Evolutionary conservation across 2,113 vertebrate species (phyloP).

Genomic region (Lycaon pictus): DNA sequence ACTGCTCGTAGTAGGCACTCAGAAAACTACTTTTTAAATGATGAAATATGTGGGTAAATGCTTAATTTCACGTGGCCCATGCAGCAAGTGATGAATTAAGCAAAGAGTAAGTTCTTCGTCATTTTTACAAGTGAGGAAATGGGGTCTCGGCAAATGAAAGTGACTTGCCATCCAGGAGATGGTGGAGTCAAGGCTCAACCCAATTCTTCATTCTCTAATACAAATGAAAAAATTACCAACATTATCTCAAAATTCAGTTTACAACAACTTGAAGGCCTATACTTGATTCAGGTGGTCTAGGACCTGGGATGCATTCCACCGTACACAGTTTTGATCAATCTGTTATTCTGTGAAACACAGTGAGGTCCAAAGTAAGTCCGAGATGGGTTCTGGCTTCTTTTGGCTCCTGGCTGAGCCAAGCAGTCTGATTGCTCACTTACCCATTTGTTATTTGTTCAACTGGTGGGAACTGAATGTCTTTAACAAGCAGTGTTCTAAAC

Average conservation of each 20-base stretch:
- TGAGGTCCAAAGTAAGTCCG: not conserved
- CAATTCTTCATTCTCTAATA: not conserved
- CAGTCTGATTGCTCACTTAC: not conserved
- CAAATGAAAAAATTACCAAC: not conserved
- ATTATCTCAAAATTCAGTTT: constrained; percentile 9
- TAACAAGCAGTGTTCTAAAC: not conserved
- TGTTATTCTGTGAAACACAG: not conserved
- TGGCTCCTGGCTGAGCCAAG: not conserved
- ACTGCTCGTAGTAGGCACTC: not conserved
- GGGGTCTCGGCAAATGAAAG: not conserved
- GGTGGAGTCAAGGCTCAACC: not conserved
- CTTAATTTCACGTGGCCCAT: not conserved
- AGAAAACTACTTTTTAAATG: not conserved
- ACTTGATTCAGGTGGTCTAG: not conserved
- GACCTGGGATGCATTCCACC: not conserved
- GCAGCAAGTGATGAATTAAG: not conserved
- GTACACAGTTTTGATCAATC: not conserved
- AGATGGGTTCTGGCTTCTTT: not conserved
- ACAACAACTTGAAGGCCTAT: not conserved
- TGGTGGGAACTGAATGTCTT: not conserved
- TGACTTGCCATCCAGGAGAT: not conserved
- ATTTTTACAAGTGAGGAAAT: not conserved
- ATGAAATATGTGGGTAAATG: not conserved
- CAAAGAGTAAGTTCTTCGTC: not conserved
- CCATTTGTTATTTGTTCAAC: not conserved